Conservation (phyloP, 2,113 vertebrate species). For the Halichoerus grypus region DNA sequence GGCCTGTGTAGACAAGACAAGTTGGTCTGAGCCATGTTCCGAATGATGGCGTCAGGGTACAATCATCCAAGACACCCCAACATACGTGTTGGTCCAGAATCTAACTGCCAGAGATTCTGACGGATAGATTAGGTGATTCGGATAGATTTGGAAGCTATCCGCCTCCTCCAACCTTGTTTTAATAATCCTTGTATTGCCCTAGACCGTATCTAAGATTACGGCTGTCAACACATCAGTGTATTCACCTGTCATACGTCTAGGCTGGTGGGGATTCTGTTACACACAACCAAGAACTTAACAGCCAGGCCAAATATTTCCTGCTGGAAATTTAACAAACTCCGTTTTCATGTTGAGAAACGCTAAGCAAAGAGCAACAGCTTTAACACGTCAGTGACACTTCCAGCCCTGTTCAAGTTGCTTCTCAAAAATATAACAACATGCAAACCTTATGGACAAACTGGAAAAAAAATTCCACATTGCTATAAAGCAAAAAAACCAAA, state of each 20-base stretch:
- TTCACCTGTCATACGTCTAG: background rate
- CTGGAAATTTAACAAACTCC: background rate
- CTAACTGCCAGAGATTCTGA: background rate
- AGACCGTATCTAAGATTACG: accelerated
- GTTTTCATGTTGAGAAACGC: background rate
- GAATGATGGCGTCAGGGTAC: background rate
- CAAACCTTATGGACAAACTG: background rate
- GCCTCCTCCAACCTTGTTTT: too few relatives aligned
- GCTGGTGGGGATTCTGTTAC: background rate
- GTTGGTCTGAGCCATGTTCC: background rate
- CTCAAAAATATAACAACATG: background rate
- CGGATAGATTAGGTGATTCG: background rate
- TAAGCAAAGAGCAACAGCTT: background rate
- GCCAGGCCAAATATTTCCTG: background rate
- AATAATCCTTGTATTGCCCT: too few relatives aligned
- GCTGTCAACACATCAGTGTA: accelerated
- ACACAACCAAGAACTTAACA: background rate
- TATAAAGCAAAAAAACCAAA: background rate
- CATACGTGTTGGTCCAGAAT: background rate
- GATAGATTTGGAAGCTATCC: background rate
- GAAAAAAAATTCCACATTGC: background rate
- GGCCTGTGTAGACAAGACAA: background rate
- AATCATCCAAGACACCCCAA: accelerated
- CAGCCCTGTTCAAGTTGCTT: background rate
- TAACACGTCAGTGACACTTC: background rate